Evolutionary conservation across 2,888 invertebrate genomes (phyloP), one percentile per base, ranked within the genome.

Genomic region (Gonocerus acuteangulatus): DNA sequence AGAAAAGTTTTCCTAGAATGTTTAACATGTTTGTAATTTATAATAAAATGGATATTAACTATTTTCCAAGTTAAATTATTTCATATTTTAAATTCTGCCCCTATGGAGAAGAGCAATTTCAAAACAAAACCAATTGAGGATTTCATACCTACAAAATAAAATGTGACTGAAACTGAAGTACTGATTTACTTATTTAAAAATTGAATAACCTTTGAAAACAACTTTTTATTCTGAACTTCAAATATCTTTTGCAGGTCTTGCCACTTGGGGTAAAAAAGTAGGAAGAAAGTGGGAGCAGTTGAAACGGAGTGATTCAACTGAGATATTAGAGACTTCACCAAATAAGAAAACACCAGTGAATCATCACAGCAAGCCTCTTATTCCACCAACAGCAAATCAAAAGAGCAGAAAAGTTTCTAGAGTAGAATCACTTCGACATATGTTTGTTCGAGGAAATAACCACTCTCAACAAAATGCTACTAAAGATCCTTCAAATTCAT

Each of bases 261-360:
- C 82, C 6, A 80, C 81, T 32, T 81, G 81, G 82, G 79, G 81
- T 49, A 78, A 76, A 69, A 79, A 78, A 72, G 79, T 80, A 65
- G 82, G 82, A 48, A 76, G 76, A 69, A 80, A 79, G 72, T 81
- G 80, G 79, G 82, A 82, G 64, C 79, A 81, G 68, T 71, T 82
- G 62, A 80, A 79, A 70, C 74, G 80, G 60, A 77, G 79, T 60
- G 81, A 82, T 67, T 80, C 80, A 44, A 76, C 78, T 1, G 82
- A 82, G 69, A 71, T 78, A 62, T 71, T 80, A 22, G 63, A 67
- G 42, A 65, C 65, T n/a, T 47, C 61, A 13, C 45, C 44, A 27
- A 61, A 45, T 45, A 64, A 61, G 32, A 61, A 58, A 48, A 23
- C 39, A 45, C 19, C 42, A 23, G 9, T 48, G 23, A 57, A 47